phyloP scores from a whole-genome alignment of 1,140 invertebrate species.

The Tetramorium simillimum region DNA sequence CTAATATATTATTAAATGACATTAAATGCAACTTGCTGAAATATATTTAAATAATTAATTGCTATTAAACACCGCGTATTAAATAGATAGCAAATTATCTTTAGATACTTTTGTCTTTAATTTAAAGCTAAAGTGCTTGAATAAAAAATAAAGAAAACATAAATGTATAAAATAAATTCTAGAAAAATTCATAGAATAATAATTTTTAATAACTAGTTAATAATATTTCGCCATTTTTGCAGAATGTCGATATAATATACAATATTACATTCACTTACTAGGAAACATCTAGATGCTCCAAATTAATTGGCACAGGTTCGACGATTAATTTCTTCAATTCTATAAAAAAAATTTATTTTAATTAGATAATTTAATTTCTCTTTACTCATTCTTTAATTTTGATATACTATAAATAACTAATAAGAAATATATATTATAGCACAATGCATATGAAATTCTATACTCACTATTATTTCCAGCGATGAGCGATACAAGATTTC shows the following conservation, averaged over 20 bases:
- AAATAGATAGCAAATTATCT: background rate
- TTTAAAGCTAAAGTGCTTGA: background rate
- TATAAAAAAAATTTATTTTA: constrained; percentile 75
- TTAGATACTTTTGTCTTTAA: background rate
- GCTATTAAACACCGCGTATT: background rate
- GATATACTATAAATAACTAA: background rate
- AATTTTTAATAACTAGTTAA: background rate
- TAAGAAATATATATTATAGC: background rate
- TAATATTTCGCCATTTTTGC: background rate
- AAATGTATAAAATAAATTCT: background rate
- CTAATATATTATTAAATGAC: background rate
- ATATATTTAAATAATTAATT: background rate
- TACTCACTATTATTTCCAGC: constrained; percentile 90
- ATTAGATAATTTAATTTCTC: background rate
- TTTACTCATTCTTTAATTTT: background rate
- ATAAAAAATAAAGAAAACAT: background rate
- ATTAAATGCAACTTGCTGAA: background rate
- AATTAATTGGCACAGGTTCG: constrained; percentile 88
- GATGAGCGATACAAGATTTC: constrained; percentile 88
- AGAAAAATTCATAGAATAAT: background rate
- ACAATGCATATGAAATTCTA: background rate
- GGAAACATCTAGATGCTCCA: constrained; percentile 91
- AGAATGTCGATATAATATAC: background rate
- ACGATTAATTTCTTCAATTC: constrained; percentile 89
- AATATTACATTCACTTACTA: constrained; percentile 84